phyloP scores from a whole-genome alignment of 2,888 invertebrate species.

The Plebejus argus region DNA sequence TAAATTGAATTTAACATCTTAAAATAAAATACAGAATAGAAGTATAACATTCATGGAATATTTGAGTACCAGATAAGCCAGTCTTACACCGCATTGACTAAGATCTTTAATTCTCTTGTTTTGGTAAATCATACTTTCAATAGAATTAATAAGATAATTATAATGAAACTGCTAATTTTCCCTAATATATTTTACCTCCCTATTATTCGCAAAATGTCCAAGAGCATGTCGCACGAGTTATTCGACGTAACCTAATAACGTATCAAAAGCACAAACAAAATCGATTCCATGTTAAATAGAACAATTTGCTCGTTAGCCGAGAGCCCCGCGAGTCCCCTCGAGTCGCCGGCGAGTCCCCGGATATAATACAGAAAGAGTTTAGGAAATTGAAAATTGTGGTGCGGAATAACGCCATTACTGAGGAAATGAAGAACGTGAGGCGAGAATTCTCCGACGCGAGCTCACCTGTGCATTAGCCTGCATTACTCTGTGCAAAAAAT shows the following conservation, averaged over 20 bases:
- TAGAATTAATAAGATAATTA: too few relatives aligned
- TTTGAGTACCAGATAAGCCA: too few relatives aligned
- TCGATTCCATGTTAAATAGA: constrained; percentile 21
- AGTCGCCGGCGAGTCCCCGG: constrained; percentile 42
- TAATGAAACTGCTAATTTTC: not conserved
- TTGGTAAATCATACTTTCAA: too few relatives aligned
- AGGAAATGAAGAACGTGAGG: constrained; percentile 78
- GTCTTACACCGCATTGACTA: too few relatives aligned
- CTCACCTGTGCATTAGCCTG: constrained; percentile 35
- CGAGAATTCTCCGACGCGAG: constrained; percentile 57
- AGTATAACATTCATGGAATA: too few relatives aligned
- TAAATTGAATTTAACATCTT: too few relatives aligned
- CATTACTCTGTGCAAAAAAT: constrained; percentile 6
- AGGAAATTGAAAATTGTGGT: constrained; percentile 78
- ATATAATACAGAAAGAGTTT: constrained; percentile 70
- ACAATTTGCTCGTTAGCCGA: constrained; percentile 45
- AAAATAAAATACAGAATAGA: too few relatives aligned
- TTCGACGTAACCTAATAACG: not conserved
- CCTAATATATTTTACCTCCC: not conserved
- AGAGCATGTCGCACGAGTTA: not conserved
- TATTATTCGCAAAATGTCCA: not conserved
- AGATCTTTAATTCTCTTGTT: too few relatives aligned
- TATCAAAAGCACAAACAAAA: constrained; percentile 20
- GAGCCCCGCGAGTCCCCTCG: constrained; percentile 46
- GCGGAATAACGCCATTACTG: constrained; percentile 76